These are phyloP conservation scores for Sipha maydis DNA, from an alignment of 2,888 invertebrate species.

Conservation along the genomic window DNA sequence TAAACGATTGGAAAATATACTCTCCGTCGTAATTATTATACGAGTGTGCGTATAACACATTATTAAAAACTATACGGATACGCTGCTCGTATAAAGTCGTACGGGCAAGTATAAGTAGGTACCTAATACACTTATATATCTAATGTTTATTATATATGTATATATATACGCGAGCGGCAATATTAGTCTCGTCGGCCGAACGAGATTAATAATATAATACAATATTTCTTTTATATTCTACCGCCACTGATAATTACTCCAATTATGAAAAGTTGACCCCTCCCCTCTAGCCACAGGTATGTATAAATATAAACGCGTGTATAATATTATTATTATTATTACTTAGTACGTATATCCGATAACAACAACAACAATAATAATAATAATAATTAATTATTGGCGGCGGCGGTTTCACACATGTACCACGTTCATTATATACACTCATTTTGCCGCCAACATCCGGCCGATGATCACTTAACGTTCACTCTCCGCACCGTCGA, in stretches of 20 bases:
- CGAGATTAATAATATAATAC: slow-evolving; percentile 22
- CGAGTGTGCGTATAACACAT: too few species aligned
- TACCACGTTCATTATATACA: not conserved
- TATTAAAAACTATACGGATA: too few species aligned
- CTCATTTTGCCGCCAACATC: slow-evolving; percentile 12
- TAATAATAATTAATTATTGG: slow-evolving; percentile 25
- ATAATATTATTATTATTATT: not conserved
- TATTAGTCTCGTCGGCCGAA: not conserved
- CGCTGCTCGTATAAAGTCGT: too few species aligned
- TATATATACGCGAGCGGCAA: not conserved
- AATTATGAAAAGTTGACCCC: not conserved
- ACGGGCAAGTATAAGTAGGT: not conserved
- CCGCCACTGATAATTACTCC: slow-evolving; percentile 39
- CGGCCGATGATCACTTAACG: not conserved
- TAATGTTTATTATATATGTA: too few species aligned
- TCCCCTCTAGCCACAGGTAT: not conserved
- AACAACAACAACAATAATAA: not conserved
- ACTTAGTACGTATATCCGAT: slow-evolving; percentile 6
- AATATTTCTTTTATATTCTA: slow-evolving; percentile 26
- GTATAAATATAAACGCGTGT: not conserved
- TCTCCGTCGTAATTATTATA: too few species aligned
- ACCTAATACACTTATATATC: too few species aligned
- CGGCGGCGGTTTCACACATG: not conserved
- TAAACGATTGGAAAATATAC: too few species aligned
- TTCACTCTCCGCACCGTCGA: not conserved